Evolutionary conservation across 2,113 vertebrate species (phyloP), one percentile per base, ranked within the genome.

Genomic region (Dromas ardeola): DNA sequence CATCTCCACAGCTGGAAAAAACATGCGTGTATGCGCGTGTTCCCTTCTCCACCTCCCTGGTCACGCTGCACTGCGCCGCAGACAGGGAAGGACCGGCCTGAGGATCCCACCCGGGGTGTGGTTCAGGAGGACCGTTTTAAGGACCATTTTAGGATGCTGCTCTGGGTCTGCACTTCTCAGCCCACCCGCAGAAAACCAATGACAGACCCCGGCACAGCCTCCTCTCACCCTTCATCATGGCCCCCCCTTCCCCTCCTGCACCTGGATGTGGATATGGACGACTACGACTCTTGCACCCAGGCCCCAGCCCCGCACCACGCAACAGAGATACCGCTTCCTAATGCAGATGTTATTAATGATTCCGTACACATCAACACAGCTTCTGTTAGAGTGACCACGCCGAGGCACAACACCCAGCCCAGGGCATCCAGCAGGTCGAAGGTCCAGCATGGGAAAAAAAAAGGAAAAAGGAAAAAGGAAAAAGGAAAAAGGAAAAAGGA

Each of bases 181-280:
- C 59, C 58, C 50, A 38, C 15, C 59, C 8, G 1, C 19, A 22
- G 6, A n/a, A 66, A 34, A 49, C 20, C 86, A 38, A 56, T 8
- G 18, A 42, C 26, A 18, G 66, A 36, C 32, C 11, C 38, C 3
- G 3, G 22, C 50, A 50, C 3, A 0, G 43, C 26, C 36, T 36
- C 27, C 45, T 17, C 58, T n/a, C 1, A 1, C 43, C 61, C 36
- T 22, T 2, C 1, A 40, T 36, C 26, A 17, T 0, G 2, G 14
- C 21, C 36, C 10, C 16, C 16, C 42, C 25, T 26, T 73, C 30
- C 15, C 69, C 32, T 36, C 42, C 32, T 4, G n/a, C 40, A 30
- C 55, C n/a, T 5, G 30, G 55, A 47, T 13, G 13, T 9, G 32
- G 27, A 8, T 7, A 21, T 1, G 25, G 63, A 47, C n/a, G 26